Percentiles rank a stretch among this genome's conserved stretches.
Conservation (phyloP, 2,113 vertebrate genomes). For the Uria aalge region DNA sequence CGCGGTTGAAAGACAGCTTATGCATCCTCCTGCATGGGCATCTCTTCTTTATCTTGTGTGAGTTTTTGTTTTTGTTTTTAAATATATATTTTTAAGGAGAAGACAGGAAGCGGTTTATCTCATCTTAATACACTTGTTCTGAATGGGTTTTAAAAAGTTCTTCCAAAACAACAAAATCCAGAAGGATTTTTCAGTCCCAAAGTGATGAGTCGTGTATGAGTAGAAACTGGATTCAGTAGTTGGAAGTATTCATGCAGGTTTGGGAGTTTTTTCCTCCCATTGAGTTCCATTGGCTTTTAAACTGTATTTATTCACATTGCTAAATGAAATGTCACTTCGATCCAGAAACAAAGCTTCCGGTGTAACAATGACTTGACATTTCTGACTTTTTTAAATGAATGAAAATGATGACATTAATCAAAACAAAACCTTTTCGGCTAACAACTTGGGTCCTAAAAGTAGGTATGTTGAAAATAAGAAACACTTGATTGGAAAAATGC, state of each 20-base stretch:
- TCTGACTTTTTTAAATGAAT: neutral
- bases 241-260: neutral
- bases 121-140: neutral
- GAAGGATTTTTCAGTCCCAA: neutral
- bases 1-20: neutral
- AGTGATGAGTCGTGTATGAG: neutral
- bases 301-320: neutral
- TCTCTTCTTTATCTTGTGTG: neutral
- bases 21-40: neutral
- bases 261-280: neutral
- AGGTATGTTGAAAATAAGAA: neutral
- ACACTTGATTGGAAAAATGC: neutral
- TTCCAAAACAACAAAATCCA: neutral
- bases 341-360: neutral
- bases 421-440: conserved; percentile 1
- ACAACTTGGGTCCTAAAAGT: neutral
- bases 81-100: neutral
- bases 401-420: neutral
- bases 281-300: neutral
- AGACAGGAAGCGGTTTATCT: neutral
- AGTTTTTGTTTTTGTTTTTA: neutral
- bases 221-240: neutral
- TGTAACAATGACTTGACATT: neutral
- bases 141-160: neutral
- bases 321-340: conserved; percentile 3